phyloP scores from a whole-genome alignment of 1,140 invertebrate genomes.

The Odontomachus brunneus region DNA sequence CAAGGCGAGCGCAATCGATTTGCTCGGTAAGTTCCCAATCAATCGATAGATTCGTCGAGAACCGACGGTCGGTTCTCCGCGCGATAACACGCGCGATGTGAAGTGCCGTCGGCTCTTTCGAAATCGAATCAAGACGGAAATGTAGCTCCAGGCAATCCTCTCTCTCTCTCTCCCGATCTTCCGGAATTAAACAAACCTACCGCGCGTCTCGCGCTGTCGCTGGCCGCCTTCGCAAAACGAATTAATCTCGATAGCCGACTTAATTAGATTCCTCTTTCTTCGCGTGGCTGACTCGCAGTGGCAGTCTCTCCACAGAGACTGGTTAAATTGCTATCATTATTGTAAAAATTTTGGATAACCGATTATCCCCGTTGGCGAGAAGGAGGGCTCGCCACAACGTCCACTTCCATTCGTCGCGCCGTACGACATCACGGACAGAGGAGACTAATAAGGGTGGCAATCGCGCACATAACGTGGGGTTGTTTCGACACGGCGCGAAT shows the following conservation, averaged over 20 bases:
- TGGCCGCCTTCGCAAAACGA: conserved; percentile 22
- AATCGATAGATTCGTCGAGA: conserved; percentile 9
- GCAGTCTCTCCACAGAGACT: neutral
- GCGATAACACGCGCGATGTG: neutral
- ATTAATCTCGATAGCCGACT: conserved; percentile 67
- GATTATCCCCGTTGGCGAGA: conserved; percentile 29
- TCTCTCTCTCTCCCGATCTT: too few species aligned
- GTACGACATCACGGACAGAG: neutral
- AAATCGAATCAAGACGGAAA: conserved; percentile 30
- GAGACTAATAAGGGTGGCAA: conserved; percentile 39
- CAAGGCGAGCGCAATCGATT: conserved; percentile 29
- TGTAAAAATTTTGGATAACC: conserved; percentile 67
- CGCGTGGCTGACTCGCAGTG: conserved; percentile 33
- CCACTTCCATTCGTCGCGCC: neutral
- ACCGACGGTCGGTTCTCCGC: neutral
- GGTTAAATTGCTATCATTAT: conserved; percentile 68
- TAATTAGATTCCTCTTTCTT: conserved; percentile 66
- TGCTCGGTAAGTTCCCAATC: conserved; percentile 18
- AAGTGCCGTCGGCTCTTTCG: conserved; percentile 35
- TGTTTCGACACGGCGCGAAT: conserved; percentile 4
- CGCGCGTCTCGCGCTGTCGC: conserved; percentile 17
- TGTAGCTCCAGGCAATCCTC: conserved; percentile 1
- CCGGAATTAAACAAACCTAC: conserved; percentile 37
- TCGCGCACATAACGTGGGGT: conserved; percentile 29
- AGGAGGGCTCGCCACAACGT: neutral